Base-by-base conservation (phyloP, 2,797 vertebrate species). In the Anguilla megastoma region DNA sequence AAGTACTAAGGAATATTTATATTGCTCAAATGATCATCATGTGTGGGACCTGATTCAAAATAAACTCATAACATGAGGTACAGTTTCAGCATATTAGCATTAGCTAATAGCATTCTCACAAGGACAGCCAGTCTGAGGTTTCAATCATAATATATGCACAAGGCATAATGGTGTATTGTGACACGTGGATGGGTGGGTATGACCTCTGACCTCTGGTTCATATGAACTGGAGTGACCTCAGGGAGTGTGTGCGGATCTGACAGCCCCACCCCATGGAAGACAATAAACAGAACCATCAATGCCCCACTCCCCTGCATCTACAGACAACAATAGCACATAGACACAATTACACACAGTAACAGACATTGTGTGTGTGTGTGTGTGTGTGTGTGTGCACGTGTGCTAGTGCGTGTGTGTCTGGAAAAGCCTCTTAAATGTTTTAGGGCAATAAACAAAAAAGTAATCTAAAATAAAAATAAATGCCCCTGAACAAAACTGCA, bases 171-270 rank as follows among this genome's bases (percentile, higher is more conserved):
- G 71, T 5, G n/a, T 2, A 76, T 76, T 76, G 71, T 76, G 71
- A 76, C 71, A 76, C 71, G 71, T 76, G 71, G 71, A 69, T 30
- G 71, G 71, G 71, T 33, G 71, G 30, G 71, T 33, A 33, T 76
- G 33, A 76, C 71, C 71, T 76, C 33, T 76, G 71, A 80, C 36
- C 76, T 80, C n/a, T 80, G 76, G 3, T 45, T 48, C 18, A 33
- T 45, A 16, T 48, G 33, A 80, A 48, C 41, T 80, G 41, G 36
- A 80, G 41, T 41, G 76, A 48, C 76, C 3, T 80, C 30, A 74
- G 30, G 71, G 71, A 76, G 76, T 36, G 33, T 41, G 76, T 80
- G 36, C 41, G 4, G 36, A 80, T 80, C 36, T 80, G 76, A 41
- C 33, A 48, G 14, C 76, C 36, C 16, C 41, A 48, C 76, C 76